Percentiles rank a stretch among this genome's conserved stretches.
Conservation (phyloP, 2,797 vertebrate species). For the Oophaga sylvatica region DNA sequence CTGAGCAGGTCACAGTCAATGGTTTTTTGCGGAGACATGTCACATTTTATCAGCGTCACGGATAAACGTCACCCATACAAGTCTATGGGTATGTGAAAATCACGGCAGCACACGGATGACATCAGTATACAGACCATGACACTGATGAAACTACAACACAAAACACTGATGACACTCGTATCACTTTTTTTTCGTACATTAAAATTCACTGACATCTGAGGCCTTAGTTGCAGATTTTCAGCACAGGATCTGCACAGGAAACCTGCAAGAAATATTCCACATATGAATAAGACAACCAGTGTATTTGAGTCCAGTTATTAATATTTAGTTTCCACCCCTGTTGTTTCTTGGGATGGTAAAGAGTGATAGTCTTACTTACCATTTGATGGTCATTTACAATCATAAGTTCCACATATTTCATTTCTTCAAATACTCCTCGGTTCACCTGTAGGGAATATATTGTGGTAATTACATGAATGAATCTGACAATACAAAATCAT, state of each 20-base stretch:
- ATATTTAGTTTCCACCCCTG: background rate
- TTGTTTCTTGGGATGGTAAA: background rate
- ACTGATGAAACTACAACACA: no score
- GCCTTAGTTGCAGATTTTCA: background rate
- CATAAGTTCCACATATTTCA: constrained; percentile 97
- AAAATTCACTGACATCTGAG: no score
- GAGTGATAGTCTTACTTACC: constrained; percentile 76
- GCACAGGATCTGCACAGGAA: background rate
- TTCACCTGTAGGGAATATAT: constrained; percentile 78
- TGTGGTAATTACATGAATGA: no score
- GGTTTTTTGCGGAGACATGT: no score
- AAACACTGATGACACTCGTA: no score
- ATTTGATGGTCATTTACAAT: constrained; percentile 95
- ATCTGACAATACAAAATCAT: background rate
- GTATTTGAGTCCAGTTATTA: background rate
- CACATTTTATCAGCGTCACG: no score
- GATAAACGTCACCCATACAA: no score
- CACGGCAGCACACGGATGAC: no score
- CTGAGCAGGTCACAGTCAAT: no score
- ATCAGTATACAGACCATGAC: no score
- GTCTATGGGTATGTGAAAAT: no score
- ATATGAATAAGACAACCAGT: background rate
- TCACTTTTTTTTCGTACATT: no score
- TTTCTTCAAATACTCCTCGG: constrained; percentile 92
- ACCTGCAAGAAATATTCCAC: background rate